Evolutionary conservation across 2,797 vertebrate species (phyloP).

Genomic region (Loriculus beryllinus): DNA sequence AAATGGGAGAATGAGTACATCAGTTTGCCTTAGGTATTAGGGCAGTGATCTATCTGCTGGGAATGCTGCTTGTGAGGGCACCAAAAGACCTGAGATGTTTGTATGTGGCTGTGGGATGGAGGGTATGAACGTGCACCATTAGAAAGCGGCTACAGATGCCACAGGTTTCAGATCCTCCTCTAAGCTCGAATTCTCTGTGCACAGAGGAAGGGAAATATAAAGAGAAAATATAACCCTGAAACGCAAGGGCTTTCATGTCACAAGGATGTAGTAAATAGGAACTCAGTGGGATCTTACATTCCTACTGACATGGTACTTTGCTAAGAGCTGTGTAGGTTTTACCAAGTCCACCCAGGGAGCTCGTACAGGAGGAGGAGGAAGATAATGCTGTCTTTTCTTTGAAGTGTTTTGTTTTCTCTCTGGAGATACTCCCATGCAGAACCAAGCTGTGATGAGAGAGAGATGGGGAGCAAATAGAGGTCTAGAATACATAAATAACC

Average conservation of each 20-base stretch:
- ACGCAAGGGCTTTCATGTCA: neutral
- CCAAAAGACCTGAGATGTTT: neutral
- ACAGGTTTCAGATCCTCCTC: neutral
- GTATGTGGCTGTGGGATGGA: neutral
- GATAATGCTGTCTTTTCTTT: neutral
- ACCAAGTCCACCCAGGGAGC: neutral
- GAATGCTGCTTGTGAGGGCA: neutral
- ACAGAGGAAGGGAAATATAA: neutral
- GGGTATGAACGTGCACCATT: neutral
- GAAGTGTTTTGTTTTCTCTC: neutral
- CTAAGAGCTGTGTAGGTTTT: neutral
- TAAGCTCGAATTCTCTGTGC: rapidly evolving
- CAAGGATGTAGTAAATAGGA: neutral
- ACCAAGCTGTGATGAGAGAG: neutral
- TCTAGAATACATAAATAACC: neutral
- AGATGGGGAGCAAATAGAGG: neutral
- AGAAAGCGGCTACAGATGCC: neutral
- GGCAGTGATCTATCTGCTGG: neutral
- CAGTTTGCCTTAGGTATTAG: neutral
- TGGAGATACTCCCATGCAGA: neutral
- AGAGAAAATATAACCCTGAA: neutral
- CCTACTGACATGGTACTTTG: neutral
- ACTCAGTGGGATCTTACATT: neutral
- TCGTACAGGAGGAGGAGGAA: neutral
- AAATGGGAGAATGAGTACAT: neutral